Base-by-base conservation (phyloP, 2,113 vertebrate species). In the Callopanchax toddi region DNA sequence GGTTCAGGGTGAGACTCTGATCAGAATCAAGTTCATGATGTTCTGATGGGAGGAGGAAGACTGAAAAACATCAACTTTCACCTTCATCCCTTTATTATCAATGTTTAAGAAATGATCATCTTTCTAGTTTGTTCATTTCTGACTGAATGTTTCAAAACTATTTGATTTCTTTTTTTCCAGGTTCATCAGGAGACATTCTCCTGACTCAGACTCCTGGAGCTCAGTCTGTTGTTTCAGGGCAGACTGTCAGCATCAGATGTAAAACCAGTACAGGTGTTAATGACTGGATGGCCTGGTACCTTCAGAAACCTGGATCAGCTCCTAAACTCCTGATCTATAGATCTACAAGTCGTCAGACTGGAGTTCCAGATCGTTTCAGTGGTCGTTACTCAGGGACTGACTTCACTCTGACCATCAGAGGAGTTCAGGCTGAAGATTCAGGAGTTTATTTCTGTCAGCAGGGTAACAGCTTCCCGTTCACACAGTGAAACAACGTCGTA, bases 401-500 rank as follows among this genome's bases (percentile, higher is more conserved):
- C 18, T 45, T 20, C 43, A 45, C 7, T 45, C 43, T 45, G n/a
- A 45, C 43, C 18, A 45, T 45, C 43, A 45, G 43, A 8, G 43
- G 43, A 45, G 43, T 45, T 21, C 0, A 50, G 20, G 43, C 18
- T 36, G 40, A 23, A 56, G 59, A 56, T 22, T 11, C 48, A 26
- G 29, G 61, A 36, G 32, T 78, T 62, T 63, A 78, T 58, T 67
- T 72, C 40, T 63, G 61, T 78, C 63, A 63, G 57, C 65, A 62
- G 61, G 56, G 67, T 77, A 8, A 17, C 45, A 37, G 0, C 0
- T 37, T 1, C 4, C 0, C 39, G 58, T 71, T 59, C 67, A 80
- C 72, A 80, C 72, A 60, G 78, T 76, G 67, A 72, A 50, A 71
- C 49, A 39, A 17, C n/a, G 8, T 67, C 52, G 36, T 67, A 71